These are phyloP conservation scores for Tetranychus urticae DNA, from an alignment of 1,140 invertebrate genomes.

Conservation along the genomic window DNA sequence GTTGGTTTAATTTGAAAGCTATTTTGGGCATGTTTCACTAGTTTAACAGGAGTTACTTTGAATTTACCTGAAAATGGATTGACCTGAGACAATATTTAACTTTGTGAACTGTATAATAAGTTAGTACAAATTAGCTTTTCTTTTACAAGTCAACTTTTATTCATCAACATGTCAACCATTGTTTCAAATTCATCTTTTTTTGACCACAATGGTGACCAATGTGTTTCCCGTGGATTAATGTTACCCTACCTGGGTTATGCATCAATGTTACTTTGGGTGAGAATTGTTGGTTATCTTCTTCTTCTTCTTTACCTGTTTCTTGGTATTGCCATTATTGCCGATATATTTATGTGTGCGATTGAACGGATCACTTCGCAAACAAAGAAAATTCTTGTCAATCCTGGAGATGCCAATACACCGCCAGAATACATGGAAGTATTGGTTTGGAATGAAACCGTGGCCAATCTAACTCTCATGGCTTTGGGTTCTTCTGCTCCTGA, in stretches of 20 bases:
- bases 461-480: constrained; percentile 41
- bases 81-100: too few species aligned
- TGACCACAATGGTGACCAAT: constrained; percentile 16
- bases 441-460: constrained; percentile 38
- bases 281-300: constrained; percentile 28
- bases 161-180: too few species aligned
- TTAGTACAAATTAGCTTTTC: too few species aligned
- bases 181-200: background rate
- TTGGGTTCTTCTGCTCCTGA: constrained; percentile 37
- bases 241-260: constrained; percentile 30
- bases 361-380: constrained; percentile 40
- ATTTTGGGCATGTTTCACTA: too few species aligned
- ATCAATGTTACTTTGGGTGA: constrained; percentile 23
- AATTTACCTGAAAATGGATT: too few species aligned
- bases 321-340: constrained; percentile 32
- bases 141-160: too few species aligned
- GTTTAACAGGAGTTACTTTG: too few species aligned
- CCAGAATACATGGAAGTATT: constrained; percentile 21
- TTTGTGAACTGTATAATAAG: too few species aligned
- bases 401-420: constrained; percentile 6
- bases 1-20: too few species aligned
- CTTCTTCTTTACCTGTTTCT: constrained; percentile 30
- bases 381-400: constrained; percentile 21
- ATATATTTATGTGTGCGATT: constrained; percentile 36
- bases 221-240: constrained; percentile 25